phyloP scores from a whole-genome alignment of 2,888 invertebrate genomes.

The Pandemis corylana region DNA sequence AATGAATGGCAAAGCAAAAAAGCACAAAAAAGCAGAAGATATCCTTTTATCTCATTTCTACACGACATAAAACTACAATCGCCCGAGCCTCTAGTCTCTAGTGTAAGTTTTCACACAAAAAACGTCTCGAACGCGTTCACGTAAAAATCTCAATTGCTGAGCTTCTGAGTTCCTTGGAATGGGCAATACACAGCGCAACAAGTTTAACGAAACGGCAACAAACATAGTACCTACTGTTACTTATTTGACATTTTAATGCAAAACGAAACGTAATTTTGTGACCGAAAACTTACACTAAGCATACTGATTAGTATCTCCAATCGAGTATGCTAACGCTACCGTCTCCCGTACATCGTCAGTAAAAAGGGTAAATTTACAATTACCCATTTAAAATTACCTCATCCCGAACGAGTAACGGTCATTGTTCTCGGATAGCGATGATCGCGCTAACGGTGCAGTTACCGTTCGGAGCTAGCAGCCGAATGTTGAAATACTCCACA shows the following conservation, averaged over 20 bases:
- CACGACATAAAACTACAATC: not conserved
- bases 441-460: slow-evolving; percentile 46
- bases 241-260: too few relatives aligned
- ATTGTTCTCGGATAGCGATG: slow-evolving; percentile 17
- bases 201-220: too few relatives aligned
- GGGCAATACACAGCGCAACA: too few relatives aligned
- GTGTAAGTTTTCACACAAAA: too few relatives aligned
- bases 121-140: too few relatives aligned
- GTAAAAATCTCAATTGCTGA: too few relatives aligned
- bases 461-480: slow-evolving; percentile 47
- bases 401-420: slow-evolving; percentile 32
- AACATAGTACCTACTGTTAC: too few relatives aligned
- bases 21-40: not conserved
- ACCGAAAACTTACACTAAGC: too few relatives aligned
- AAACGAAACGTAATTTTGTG: too few relatives aligned
- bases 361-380: not conserved
- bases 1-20: not conserved
- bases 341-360: not conserved
- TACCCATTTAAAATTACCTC: slow-evolving; percentile 10
- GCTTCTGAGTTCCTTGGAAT: too few relatives aligned
- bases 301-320: too few relatives aligned
- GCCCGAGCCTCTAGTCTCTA: not conserved
- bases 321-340: too few relatives aligned
- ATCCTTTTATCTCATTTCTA: not conserved
- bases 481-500: slow-evolving; percentile 68